Percentiles rank a stretch among this genome's conserved stretches.
Conservation (phyloP, 2,888 invertebrate genomes). For the Heterodera filipjevi region DNA sequence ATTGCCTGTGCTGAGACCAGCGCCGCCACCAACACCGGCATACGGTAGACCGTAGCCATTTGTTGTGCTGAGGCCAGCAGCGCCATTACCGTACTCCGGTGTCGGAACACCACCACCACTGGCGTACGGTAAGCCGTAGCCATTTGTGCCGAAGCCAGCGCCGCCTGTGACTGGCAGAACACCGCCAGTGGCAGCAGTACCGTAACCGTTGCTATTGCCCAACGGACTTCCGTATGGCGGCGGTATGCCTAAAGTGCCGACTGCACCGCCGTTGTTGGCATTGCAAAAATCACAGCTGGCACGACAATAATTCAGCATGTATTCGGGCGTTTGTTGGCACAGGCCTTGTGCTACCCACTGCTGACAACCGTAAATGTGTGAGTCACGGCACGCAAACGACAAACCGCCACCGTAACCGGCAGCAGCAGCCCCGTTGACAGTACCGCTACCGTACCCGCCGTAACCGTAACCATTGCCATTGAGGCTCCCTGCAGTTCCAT, state of each 20-base stretch:
- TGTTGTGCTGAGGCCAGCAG: no score
- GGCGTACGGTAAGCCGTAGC: neutral
- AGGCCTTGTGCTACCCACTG: conserved; percentile 34
- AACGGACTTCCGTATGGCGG: neutral
- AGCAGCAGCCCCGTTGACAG: neutral
- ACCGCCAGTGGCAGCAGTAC: neutral
- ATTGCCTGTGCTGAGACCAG: neutral
- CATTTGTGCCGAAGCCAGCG: neutral
- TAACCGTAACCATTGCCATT: conserved; percentile 2
- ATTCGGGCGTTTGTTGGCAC: conserved; percentile 36
- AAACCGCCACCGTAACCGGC: conserved; percentile 12
- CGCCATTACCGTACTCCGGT: neutral
- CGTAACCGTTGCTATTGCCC: neutral
- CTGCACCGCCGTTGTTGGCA: neutral
- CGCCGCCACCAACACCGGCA: neutral
- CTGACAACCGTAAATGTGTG: conserved; percentile 38
- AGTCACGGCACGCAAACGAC: conserved; percentile 35
- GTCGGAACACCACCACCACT: neutral
- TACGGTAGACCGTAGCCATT: neutral
- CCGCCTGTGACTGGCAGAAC: neutral
- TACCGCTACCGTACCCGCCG: neutral
- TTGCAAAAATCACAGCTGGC: conserved; percentile 36
- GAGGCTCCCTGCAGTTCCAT: neutral
- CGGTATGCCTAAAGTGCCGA: neutral
- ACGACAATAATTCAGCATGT: conserved; percentile 37